Conservation (phyloP, 37 sponge, comb jelly and placozoan species). For the Aphrocallistes beatrix region DNA sequence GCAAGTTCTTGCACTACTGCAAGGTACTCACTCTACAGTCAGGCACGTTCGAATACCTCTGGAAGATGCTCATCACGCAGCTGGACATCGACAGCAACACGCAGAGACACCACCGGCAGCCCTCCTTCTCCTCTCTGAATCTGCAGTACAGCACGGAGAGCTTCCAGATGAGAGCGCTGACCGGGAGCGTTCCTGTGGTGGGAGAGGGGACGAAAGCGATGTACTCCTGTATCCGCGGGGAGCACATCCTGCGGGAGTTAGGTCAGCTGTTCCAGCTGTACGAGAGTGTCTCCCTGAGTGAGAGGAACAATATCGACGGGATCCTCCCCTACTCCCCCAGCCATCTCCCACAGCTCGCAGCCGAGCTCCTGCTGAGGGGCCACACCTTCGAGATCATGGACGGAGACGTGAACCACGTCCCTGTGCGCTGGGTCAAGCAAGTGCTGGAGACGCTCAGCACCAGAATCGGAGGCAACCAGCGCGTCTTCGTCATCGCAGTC, state of each 20-base stretch:
- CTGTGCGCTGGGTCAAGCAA: background rate
- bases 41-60: background rate
- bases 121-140: no score
- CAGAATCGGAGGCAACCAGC: background rate
- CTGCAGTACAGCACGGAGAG: no score
- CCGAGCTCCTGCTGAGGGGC: background rate
- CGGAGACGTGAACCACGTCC: conserved; percentile 14
- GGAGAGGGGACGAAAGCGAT: no score
- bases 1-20: background rate
- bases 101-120: no score
- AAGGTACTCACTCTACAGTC: background rate
- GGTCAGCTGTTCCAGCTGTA: conserved; percentile 6
- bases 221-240: background rate
- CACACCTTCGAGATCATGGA: background rate
- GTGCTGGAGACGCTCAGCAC: background rate
- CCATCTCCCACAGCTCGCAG: background rate
- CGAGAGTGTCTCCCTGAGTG: background rate
- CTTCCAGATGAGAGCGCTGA: no score
- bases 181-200: no score
- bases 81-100: background rate
- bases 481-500: background rate
- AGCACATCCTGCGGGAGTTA: background rate
- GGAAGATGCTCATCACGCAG: conserved; percentile 6
- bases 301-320: background rate
- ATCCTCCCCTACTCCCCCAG: background rate